These are phyloP conservation scores for Coenobita brevimanus DNA, from an alignment of 1,140 invertebrate genomes.

Conservation along the genomic window DNA sequence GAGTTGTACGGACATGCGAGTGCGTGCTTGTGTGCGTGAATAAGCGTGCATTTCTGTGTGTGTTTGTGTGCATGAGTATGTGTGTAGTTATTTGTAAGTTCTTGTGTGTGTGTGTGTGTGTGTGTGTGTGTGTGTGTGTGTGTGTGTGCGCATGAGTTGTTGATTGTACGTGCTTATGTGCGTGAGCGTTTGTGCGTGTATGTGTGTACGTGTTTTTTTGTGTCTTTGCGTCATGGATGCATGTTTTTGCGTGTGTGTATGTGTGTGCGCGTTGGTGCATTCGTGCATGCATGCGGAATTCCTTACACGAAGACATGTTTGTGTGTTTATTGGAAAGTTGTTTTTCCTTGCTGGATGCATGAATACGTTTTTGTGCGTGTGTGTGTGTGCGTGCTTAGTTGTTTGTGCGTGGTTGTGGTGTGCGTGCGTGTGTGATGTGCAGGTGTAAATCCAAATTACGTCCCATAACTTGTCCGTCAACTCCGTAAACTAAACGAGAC, in stretches of 20 bases:
- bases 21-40: too few species aligned
- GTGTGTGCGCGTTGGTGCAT: conserved; percentile 15
- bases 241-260: background rate
- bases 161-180: background rate
- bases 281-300: background rate
- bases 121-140: background rate
- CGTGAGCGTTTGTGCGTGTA: too few species aligned
- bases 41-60: too few species aligned
- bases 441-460: too few species aligned
- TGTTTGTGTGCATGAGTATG: too few species aligned
- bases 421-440: background rate
- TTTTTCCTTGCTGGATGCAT: background rate
- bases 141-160: background rate
- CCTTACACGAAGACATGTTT: too few species aligned
- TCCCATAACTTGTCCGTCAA: too few species aligned
- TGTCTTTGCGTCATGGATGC: background rate
- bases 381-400: conserved; percentile 3
- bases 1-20: too few species aligned
- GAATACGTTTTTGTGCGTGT: background rate
- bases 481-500: too few species aligned
- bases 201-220: background rate
- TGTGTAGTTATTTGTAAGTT: too few species aligned
- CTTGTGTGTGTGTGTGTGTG: background rate
- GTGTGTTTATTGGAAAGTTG: too few species aligned
- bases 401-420: too few species aligned